These are phyloP conservation scores for Chelmon rostratus DNA, from an alignment of 2,797 vertebrate genomes.

Conservation along the genomic window DNA sequence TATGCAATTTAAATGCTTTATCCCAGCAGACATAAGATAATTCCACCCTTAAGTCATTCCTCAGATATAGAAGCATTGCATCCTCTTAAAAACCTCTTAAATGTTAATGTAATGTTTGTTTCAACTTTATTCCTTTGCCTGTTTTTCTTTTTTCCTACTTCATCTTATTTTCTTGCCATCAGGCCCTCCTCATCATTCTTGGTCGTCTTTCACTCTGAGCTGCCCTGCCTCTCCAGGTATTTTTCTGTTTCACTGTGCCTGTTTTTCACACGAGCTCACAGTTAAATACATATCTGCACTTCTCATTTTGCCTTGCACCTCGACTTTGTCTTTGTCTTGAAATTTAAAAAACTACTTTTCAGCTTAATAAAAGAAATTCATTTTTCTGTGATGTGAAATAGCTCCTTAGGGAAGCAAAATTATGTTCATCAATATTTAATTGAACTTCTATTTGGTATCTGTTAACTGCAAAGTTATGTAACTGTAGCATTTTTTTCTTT, in stretches of 20 bases:
- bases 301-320: background rate
- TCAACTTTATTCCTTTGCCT: constrained; percentile 6
- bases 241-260: constrained; percentile 31
- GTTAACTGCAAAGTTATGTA: background rate
- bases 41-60: background rate
- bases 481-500: background rate
- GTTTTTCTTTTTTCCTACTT: constrained; percentile 22
- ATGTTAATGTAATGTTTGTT: constrained; percentile 3
- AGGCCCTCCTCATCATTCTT: constrained; percentile 84
- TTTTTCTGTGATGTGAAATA: background rate
- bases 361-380: background rate
- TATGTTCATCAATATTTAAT: background rate
- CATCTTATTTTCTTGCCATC: constrained; percentile 38
- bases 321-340: background rate
- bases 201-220: constrained; percentile 85
- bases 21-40: background rate
- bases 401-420: background rate
- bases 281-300: background rate
- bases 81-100: constrained; percentile 7
- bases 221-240: constrained; percentile 85
- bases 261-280: background rate
- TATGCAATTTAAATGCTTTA: background rate
- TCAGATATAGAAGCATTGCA: background rate
- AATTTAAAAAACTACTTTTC: background rate
- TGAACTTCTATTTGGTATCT: background rate